Evolutionary conservation across 2,888 invertebrate genomes (phyloP), one percentile per base, ranked within the genome.

Genomic region (Merodon equestris): DNA sequence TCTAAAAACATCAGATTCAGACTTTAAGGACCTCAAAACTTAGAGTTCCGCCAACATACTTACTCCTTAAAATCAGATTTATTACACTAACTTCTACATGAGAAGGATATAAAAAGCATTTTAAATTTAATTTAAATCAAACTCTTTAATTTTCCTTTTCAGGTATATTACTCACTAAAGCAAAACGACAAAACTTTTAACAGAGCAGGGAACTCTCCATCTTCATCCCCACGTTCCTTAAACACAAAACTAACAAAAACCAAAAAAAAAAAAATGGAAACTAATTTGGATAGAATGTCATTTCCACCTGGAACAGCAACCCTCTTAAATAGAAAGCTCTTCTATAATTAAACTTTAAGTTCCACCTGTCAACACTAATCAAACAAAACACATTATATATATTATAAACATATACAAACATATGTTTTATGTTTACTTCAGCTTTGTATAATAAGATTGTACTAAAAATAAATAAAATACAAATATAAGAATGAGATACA

Each of bases 371-470:
- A 77, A 66, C 61, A 40, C 27, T 4, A 2, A 51, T 14, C 13
- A 47, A 9, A 10, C 2, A 9, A 75, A 57, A 70, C 53, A 57
- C 68, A 57, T 63, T 60, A 50, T 51, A n/a, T 40, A 40, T 40
- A 40, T 40, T 63, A 74, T 76, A 48, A 38, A 54, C 56, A 73
- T 36, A 51, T 63, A 66, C 56, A 50, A 57, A 60, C 50, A 50
- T 51, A 67, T 56, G 61, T 66, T 66, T 54, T 61, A 77, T 61
- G 42, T 56, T 47, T 58, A 61, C 71, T 48, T 67, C 44, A 14
- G 77, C 77, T 77, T 77, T 77, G 72, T 77, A 77, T 67, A 77
- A 77, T 42, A 58, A 63, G 51, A 61, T 18, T 70, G 70, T 76
- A 70, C 57, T 66, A 71, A 72, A 71, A 27, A 61, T 18, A 44